A percentile compares a stretch with the other conserved stretches of the same genome.
Evolutionary conservation across 2,888 invertebrate species (phyloP).

Genomic region (Boloria euphrosyne): DNA sequence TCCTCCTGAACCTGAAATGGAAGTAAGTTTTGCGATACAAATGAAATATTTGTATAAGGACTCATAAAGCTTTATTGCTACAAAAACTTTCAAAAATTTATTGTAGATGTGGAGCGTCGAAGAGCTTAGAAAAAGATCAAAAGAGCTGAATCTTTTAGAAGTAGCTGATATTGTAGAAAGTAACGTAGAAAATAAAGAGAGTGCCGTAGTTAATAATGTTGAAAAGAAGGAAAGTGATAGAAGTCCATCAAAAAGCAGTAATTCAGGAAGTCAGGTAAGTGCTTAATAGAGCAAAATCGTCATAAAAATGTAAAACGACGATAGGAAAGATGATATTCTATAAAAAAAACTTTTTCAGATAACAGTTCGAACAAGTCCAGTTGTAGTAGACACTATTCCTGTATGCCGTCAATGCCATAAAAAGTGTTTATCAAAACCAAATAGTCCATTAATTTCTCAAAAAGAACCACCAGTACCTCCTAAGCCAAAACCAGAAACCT

Average conservation of each 20-base stretch:
- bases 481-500: slow-evolving; percentile 65
- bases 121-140: slow-evolving; percentile 86
- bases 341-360: slow-evolving; percentile 77
- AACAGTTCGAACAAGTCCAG: slow-evolving; percentile 89
- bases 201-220: slow-evolving; percentile 48
- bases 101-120: slow-evolving; percentile 86
- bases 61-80: slow-evolving; percentile 9
- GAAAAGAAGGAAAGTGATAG: slow-evolving; percentile 83
- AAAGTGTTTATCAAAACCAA: slow-evolving; percentile 85
- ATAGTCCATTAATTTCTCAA: slow-evolving; percentile 75
- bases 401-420: slow-evolving; percentile 91
- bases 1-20: slow-evolving; percentile 81
- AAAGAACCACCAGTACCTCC: slow-evolving; percentile 65
- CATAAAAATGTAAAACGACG: background rate
- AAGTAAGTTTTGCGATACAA: slow-evolving; percentile 54
- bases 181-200: slow-evolving; percentile 59
- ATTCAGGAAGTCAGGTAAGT: slow-evolving; percentile 89
- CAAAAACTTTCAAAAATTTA: slow-evolving; percentile 18
- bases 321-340: background rate
- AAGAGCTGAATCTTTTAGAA: slow-evolving; percentile 84
- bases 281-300: slow-evolving; percentile 6
- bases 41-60: background rate
- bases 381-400: slow-evolving; percentile 86
- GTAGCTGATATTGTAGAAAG: slow-evolving; percentile 67
- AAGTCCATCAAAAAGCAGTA: slow-evolving; percentile 88